Evolutionary conservation across 2,797 vertebrate genomes (phyloP).

Genomic region (Myripristis jacobus): DNA sequence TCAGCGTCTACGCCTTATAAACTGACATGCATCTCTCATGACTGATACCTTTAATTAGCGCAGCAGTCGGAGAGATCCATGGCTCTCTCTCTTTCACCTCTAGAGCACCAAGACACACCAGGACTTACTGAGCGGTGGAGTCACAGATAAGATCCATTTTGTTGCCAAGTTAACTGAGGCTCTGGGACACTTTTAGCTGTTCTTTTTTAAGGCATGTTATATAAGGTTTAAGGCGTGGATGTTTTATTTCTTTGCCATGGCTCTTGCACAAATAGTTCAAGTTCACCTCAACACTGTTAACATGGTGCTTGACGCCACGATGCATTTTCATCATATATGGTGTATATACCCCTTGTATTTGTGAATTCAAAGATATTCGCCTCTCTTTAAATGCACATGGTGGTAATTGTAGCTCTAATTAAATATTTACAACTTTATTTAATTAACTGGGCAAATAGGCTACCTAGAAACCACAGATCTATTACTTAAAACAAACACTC

Average conservation of each 20-base stretch:
- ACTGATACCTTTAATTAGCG: constrained; percentile 81
- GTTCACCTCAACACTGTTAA: not conserved
- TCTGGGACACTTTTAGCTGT: constrained; percentile 7
- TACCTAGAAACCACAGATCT: no score
- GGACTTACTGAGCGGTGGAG: constrained; percentile 36
- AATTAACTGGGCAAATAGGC: no score
- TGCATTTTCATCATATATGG: no score
- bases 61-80: constrained; percentile 59
- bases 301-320: no score
- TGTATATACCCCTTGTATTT: no score
- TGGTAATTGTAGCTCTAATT: no score
- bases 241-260: not conserved
- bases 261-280: not conserved
- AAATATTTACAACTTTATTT: no score
- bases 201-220: constrained; percentile 16
- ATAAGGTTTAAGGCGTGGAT: not conserved
- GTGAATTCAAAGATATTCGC: no score
- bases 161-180: constrained; percentile 50
- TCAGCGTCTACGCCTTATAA: constrained; percentile 59
- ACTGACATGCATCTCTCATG: constrained; percentile 72
- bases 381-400: no score
- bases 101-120: constrained; percentile 45
- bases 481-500: no score
- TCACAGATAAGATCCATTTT: constrained; percentile 46
- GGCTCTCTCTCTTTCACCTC: constrained; percentile 62